phyloP scores from a whole-genome alignment of 35 echinoderm and acorn worm species.

The Lytechinus variegatus region DNA sequence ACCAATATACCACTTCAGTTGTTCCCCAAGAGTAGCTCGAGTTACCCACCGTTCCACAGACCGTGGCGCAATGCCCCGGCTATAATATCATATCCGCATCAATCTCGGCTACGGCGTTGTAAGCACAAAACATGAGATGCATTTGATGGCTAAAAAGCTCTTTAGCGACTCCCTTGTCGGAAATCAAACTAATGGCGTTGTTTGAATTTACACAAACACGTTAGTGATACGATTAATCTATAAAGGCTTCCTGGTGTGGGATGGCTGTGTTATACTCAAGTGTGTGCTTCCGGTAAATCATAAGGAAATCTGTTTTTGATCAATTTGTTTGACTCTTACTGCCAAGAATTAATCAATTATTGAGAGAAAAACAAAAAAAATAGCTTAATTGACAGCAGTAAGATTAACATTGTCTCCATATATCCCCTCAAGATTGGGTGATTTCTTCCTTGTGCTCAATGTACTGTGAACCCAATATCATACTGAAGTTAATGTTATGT shows the following conservation, averaged over 20 bases:
- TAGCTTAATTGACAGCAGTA: no score
- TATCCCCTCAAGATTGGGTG: no score
- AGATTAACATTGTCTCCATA: no score
- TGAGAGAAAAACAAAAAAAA: no score
- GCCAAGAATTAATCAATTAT: no score
- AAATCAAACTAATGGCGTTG: background rate
- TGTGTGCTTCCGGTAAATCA: background rate
- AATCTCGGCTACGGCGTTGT: background rate
- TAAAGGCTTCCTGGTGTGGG: background rate
- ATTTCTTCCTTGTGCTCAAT: no score
- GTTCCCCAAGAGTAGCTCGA: constrained; percentile 4
- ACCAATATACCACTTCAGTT: constrained; percentile 15
- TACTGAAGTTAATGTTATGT: no score
- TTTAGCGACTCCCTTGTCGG: background rate
- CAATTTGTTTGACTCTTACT: background rate
- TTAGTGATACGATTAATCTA: background rate
- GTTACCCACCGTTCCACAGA: background rate
- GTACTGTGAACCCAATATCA: no score
- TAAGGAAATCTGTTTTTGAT: background rate
- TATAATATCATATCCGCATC: constrained; percentile 13
- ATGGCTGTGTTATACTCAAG: background rate
- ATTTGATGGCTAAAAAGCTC: constrained; percentile 7
- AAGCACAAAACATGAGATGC: background rate
- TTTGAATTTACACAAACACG: constrained; percentile 12
- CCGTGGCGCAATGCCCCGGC: background rate